Evolutionary conservation across 2,797 vertebrate species (phyloP), one percentile per base, ranked within the genome.

Genomic region (Hybognathus amarus): DNA sequence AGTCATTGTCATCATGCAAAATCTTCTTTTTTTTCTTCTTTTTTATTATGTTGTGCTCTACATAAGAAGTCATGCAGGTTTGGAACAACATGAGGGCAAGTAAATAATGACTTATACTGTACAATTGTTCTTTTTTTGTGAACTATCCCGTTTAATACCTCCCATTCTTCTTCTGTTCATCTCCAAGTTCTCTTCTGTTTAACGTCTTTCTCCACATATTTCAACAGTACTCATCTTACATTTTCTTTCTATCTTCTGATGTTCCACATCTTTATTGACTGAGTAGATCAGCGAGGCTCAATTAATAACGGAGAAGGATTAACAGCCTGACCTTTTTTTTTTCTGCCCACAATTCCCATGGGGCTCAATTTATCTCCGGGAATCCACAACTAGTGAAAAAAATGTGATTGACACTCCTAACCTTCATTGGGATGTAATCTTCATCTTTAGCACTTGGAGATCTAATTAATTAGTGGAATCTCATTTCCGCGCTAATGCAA

Each of bases 381-480:
- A 93, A 91, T 90, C 77, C 84, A 86, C 70, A 59, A 88, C 78
- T 84, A 82, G 85, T 83, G 88, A 88, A 89, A 88, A 84, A 75
- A 85, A 80, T 85, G 88, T 94, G 92, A 95, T 93, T 96, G 94
- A 95, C 91, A 90, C 88, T 87, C 87, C 92, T 90, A 94, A 94
- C 93, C 93, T 95, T 95, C 93, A 92, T 91, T 92, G 83, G 87
- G 90, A 90, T 92, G 93, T 94, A 95, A 96, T 95, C 92, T 92
- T 92, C 91, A 93, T 95, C 94, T 96, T 96, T 94, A 94, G 92
- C 91, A 91, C 90, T 91, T 88, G 78, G 88, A 93, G 89, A 93
- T 95, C 92, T 94, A 94, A 95, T 95, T 96, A 95, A 95, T 96
- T 95, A 95, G 91, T 86, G 89, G 90, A 93, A 95, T 94, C 94